Percentiles rank a stretch among this genome's conserved stretches.
phyloP scores from a whole-genome alignment of 1,140 invertebrate species.

The Scaptomyza hsui region DNA sequence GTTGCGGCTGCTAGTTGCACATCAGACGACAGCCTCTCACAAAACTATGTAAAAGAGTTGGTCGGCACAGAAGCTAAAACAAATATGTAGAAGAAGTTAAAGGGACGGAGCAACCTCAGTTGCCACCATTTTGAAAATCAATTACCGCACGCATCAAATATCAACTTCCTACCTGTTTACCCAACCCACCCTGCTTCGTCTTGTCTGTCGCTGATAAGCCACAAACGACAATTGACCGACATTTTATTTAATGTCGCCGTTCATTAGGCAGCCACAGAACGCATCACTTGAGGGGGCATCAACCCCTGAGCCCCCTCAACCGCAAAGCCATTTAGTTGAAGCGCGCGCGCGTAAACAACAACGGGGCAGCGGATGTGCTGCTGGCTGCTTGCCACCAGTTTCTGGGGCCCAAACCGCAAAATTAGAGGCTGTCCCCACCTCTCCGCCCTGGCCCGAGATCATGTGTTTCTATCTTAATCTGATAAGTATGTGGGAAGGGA shows the following conservation, averaged over 20 bases:
- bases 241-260: conserved; percentile 80
- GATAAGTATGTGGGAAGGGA: conserved; percentile 65
- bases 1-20: conserved; percentile 38
- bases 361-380: conserved; percentile 22
- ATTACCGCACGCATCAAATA: conserved; percentile 62
- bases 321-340: conserved; percentile 63
- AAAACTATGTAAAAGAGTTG: conserved; percentile 44
- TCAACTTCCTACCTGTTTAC: background rate
- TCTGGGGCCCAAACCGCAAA: conserved; percentile 39
- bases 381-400: conserved; percentile 12
- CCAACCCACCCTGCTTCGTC: conserved; percentile 5
- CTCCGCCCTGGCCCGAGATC: conserved; percentile 49
- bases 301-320: conserved; percentile 10
- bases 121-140: conserved; percentile 61
- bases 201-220: conserved; percentile 68
- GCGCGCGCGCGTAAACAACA: conserved; percentile 48
- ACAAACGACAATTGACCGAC: conserved; percentile 76
- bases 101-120: conserved; percentile 7
- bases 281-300: conserved; percentile 13
- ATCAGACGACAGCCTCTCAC: conserved; percentile 30
- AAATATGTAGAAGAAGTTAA: background rate
- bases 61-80: background rate
- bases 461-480: conserved; percentile 79
- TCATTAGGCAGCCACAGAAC: conserved; percentile 70
- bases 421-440: conserved; percentile 60